These are phyloP conservation scores for Sakesphorus luctuosus DNA, from an alignment of 2,113 vertebrate species.

Conservation along the genomic window DNA sequence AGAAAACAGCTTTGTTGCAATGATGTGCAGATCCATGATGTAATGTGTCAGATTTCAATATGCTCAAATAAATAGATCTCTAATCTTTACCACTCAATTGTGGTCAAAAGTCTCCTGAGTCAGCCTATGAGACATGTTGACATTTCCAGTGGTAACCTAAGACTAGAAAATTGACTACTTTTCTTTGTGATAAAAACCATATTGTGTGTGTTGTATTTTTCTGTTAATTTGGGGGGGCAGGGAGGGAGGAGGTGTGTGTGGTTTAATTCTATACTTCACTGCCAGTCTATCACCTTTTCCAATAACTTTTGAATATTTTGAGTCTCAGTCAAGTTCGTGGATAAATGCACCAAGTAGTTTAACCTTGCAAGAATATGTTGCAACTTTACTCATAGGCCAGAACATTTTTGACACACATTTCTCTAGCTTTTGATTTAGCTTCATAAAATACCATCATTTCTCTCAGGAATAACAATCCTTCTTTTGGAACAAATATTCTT, in stretches of 20 bases:
- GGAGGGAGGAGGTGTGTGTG: too few species aligned
- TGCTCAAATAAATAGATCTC: constrained; percentile 11
- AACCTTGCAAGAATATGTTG: not conserved
- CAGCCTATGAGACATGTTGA: not conserved
- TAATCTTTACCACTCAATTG: not conserved
- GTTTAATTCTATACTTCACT: not conserved
- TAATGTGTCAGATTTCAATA: constrained; percentile 13
- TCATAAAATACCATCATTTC: not conserved
- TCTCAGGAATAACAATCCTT: not conserved
- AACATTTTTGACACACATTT: not conserved
- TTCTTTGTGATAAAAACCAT: not conserved
- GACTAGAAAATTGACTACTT: not conserved
- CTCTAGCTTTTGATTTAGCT: not conserved
- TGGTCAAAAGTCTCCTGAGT: not conserved
- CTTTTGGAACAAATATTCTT: not conserved
- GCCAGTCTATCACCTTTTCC: not conserved
- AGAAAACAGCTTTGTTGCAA: constrained; percentile 6
- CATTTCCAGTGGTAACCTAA: not conserved
- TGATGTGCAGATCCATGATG: not conserved
- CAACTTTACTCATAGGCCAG: not conserved
- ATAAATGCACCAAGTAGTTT: not conserved
- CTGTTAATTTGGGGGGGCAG: not conserved
- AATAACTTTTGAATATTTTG: not conserved
- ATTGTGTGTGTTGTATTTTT: not conserved
- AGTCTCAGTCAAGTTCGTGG: not conserved